Base-by-base conservation (phyloP, 2,113 vertebrate species). In the Callorhinus ursinus region DNA sequence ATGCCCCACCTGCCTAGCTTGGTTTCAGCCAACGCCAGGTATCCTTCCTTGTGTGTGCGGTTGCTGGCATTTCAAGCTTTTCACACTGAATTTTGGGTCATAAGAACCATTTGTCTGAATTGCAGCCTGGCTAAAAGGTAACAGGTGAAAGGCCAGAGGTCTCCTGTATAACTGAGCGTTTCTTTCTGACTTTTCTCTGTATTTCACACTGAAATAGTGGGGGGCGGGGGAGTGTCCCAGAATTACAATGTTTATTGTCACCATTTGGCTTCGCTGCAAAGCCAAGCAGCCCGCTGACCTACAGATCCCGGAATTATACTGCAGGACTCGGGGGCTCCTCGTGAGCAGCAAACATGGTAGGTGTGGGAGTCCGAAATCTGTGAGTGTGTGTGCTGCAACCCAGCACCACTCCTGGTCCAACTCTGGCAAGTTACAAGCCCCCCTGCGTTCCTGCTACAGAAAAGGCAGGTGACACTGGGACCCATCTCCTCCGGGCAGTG, bases 301-400 rank as follows among this genome's bases (percentile, higher is more conserved):
- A 63, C 36, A 1, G 2, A 5, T 33, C n/a, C 61, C 0, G 26
- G 5, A 14, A 42, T 4, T 1, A 4, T 10, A 19, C 31, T 0
- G 22, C 7, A 31, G 77, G 7, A 16, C 11, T 55, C 0, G 1
- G 42, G 46, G 15, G 22, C 28, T 19, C 53, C 18, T 13, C 21
- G 8, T 0, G 51, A 49, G 49, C 51, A 42, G 49, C 8, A 36
- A 28, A 18, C 1, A 1, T 1, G 61, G 42, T 0, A 4, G 61
- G 28, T 0, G 1, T 4, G 1, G 53, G 46, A n/a, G 22, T 57
- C 79, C 28, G 28, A 28, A 4, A 24, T 1, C 19, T 10, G 36
- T 36, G 36, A 36, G 13, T 1, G 5, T 9, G 18, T 1, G 3
- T 14, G n/a, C n/a, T 39, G 61, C 46, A 36, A 36, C 61, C 69